These are phyloP conservation scores for Cromileptes altivelis DNA, from an alignment of 2,113 vertebrate species.

Conservation along the genomic window DNA sequence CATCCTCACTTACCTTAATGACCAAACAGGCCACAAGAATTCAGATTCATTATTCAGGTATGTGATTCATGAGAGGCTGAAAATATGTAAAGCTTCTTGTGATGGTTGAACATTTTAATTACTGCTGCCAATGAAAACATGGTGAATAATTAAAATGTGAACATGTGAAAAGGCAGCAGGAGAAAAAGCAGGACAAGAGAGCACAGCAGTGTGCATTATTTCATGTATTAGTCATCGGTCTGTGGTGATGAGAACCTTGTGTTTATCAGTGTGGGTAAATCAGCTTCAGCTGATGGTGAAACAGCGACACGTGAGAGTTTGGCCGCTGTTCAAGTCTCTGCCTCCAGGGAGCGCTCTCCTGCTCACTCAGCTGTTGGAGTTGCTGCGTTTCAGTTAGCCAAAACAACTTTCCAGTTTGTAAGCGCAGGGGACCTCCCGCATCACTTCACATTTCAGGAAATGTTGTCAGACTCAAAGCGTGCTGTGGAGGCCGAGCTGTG, in stretches of 20 bases:
- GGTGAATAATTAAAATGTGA: constrained; percentile 3
- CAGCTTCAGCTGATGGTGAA: not conserved
- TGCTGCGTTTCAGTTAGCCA: constrained; percentile 39
- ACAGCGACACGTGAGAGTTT: constrained; percentile 21
- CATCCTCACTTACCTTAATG: not conserved
- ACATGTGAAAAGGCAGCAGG: not conserved
- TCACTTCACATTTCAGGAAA: constrained; percentile 41
- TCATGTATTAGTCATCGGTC: not conserved
- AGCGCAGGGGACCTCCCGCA: constrained; percentile 32
- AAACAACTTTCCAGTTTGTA: constrained; percentile 49
- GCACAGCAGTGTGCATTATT: not conserved
- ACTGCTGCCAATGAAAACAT: not conserved
- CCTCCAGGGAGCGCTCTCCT: constrained; percentile 44
- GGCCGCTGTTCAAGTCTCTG: constrained; percentile 27
- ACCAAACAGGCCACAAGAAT: not conserved
- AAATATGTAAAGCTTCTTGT: not conserved
- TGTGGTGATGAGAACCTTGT: not conserved
- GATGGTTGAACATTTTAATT: not conserved
- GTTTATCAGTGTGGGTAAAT: not conserved
- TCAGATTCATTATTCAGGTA: not conserved
- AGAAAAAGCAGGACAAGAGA: fast-evolving
- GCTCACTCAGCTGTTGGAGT: constrained; percentile 47
- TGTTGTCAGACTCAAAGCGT: constrained; percentile 46
- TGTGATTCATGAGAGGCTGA: constrained; percentile 4
- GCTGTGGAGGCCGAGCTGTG: not conserved